Evolutionary conservation across 2,888 invertebrate species (phyloP), one percentile per base, ranked within the genome.

Genomic region (Andrena praecox): DNA sequence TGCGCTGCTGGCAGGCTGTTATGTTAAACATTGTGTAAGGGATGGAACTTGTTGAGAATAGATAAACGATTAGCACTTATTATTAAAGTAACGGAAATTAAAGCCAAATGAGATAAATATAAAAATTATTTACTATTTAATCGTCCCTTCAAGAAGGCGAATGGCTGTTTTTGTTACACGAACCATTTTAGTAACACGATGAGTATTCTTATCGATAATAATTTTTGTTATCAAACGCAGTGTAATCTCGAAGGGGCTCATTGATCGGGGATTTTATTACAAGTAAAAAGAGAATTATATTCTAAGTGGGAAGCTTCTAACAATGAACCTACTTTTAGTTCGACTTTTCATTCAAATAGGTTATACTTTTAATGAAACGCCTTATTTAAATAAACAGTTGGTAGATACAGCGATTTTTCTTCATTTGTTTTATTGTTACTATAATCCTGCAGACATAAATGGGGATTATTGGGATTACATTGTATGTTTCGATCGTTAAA

Each of bases 1-100:
- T 90, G 89, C 91, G 92, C 94, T 94, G 93, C 93, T 94, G 93
- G 93, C 93, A 93, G 93, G 92, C 93, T 94, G 93, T 93, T 93
- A 91, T 90, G 92, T 93, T 80, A 80, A 83, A 91, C 91, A 93
- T 91, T 92, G 91, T 91, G 91, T 91, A 82, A 81, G 76, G 92
- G 91, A 93, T 91, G 91, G 56, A 91, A 90, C 91, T 93, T 94
- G 93, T 94, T 94, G 90, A 94, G 90, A 88, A 91, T 91, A 91
- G 92, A 89, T 90, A 93, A 72, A 72, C 88, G 89, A 89, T 93
- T 93, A 91, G 89, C 92, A 92, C 92, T 90, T 91, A 91, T 91
- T 72, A 92, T 91, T 90, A 89, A 76, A 90, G 90, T 87, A 87
- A 87, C 86, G 86, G 80, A 87, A 88, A 91, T 91, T 90, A 87